Conservation (phyloP, 2,888 invertebrate genomes). For the Copidosoma aretas region DNA sequence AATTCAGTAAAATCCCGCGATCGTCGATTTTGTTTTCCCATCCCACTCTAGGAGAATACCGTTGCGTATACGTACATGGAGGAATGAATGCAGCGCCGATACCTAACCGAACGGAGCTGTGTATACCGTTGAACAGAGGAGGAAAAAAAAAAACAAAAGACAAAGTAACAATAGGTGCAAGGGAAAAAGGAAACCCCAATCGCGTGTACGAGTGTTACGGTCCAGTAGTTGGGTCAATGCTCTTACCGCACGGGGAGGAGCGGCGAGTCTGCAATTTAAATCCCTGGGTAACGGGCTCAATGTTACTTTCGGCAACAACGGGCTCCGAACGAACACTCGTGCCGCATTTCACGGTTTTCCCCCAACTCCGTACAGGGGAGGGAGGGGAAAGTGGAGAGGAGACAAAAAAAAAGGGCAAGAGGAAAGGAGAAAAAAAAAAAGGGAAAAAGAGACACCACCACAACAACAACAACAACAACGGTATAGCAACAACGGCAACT, state of each 20-base stretch:
- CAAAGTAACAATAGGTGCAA: background rate
- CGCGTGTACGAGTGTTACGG: background rate
- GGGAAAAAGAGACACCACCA: background rate
- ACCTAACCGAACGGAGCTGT: no score
- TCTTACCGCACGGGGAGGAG: background rate
- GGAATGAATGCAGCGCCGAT: no score
- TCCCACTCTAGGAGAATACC: no score
- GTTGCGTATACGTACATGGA: no score
- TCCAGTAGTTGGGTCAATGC: background rate
- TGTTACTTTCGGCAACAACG: background rate
- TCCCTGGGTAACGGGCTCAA: background rate
- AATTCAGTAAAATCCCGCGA: no score
- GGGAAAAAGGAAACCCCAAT: background rate
- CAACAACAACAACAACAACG: background rate
- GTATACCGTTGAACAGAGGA: no score
- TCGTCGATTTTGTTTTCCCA: no score
- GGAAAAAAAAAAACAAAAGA: background rate
- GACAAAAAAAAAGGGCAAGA: background rate
- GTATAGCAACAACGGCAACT: background rate
- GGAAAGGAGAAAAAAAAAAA: background rate
- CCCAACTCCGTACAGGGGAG: no score
- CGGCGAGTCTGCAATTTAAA: background rate
- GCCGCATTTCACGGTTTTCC: background rate
- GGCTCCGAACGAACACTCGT: background rate
- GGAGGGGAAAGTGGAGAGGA: no score